Base-by-base conservation (phyloP, 2,888 invertebrate species). In the Dicyrtoma fusca region DNA sequence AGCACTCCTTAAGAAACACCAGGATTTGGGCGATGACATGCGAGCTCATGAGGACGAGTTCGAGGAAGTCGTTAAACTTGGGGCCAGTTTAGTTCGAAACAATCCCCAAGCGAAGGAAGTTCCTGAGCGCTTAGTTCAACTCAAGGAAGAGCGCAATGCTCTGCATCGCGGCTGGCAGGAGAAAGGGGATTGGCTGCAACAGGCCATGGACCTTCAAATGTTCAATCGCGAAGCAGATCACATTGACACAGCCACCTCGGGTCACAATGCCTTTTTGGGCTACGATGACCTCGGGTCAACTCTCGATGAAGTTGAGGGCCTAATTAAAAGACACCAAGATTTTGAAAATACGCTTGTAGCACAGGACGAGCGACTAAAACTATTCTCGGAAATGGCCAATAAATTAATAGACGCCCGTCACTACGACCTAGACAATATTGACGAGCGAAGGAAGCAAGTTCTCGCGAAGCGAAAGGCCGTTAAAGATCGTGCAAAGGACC, bases 201-300 rank as follows among this genome's bases (percentile, higher is more conserved):
- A 97, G 83, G 90, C 94, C 77, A 88, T 94, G 44, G 93, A 96
- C 80, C 85, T 97, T 74, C 95, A 94, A 84, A 88, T 91, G 77
- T 96, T 97, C 85, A 95, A 95, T 84, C 89, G 95, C 49, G 98
- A 98, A 84, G 97, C 97, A 0, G 97, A 98, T 83, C 94, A 97
- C 83, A 94, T 98, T 76, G 97, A 98, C 84, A 95, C 97, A 0
- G 91, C 93, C 13, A 95, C 94, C 63, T 93, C 94, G 69, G 93
- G 95, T 17, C 97, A 98, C 83, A 92, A 95, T 83, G 94, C 95
- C 0, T 96, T 94, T 85, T 86, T 98, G 21, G 96, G 96, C 81
- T 92, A 92, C 84, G 88, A 88, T 11, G 91, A 95, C 79, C 87
- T 93, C 57, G 97, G 97, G 77, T 90, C 90, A 74, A 94, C 95